Conservation (phyloP, 2,888 invertebrate genomes). For the Drosophila seclusa region DNA sequence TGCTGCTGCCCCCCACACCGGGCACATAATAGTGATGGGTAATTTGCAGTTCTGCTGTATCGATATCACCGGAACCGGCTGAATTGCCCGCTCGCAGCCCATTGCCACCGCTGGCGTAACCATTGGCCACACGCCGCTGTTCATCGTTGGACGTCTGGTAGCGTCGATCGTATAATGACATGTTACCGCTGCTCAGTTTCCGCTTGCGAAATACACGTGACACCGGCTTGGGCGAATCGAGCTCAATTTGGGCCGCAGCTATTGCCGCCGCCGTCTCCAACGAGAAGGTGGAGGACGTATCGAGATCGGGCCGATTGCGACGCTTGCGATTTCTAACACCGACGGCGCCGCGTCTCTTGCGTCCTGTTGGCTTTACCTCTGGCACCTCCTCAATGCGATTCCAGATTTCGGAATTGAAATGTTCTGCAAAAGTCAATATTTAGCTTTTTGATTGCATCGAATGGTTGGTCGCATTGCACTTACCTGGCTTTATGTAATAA, state of each 20-base stretch:
- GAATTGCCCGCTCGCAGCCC: constrained; percentile 54
- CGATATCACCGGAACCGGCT: constrained; percentile 53
- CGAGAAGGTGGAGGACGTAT: constrained; percentile 33
- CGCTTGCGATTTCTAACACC: constrained; percentile 45
- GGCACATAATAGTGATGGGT: constrained; percentile 74
- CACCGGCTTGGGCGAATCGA: constrained; percentile 48
- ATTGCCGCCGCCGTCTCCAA: constrained; percentile 65
- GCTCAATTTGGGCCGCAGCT: constrained; percentile 63
- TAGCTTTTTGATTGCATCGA: neutral
- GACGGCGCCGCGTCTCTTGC: constrained; percentile 51
- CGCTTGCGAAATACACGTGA: constrained; percentile 60
- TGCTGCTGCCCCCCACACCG: constrained; percentile 45
- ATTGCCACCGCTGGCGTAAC: constrained; percentile 68
- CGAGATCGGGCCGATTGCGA: constrained; percentile 48
- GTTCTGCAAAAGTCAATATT: constrained; percentile 32
- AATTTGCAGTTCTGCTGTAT: constrained; percentile 59
- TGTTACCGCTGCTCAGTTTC: constrained; percentile 54
- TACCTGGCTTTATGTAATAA: constrained; percentile 51
- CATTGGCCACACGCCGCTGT: constrained; percentile 78
- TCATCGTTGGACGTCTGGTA: constrained; percentile 78
- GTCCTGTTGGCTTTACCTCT: constrained; percentile 53
- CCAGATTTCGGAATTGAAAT: constrained; percentile 55
- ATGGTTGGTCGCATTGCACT: neutral
- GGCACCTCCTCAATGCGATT: constrained; percentile 61
- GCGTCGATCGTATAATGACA: constrained; percentile 84